Evolutionary conservation across 2,113 vertebrate species (phyloP).

Genomic region (Plecturocebus donacophilus): DNA sequence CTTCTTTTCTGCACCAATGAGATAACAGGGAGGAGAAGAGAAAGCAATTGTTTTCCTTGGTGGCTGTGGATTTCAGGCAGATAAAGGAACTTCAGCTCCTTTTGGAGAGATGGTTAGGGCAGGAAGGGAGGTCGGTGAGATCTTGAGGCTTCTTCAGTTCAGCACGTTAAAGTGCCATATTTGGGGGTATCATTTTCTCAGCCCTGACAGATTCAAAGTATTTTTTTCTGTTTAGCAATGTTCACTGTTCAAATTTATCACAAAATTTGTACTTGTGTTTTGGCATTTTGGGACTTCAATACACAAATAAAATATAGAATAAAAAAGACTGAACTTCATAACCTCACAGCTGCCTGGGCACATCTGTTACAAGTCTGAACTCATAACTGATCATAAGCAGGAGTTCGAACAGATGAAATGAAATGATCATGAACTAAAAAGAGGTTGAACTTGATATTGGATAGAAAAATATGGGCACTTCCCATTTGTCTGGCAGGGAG

Average conservation of each 20-base stretch:
- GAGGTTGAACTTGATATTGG: accelerated
- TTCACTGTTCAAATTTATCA: neutral
- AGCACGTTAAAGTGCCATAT: neutral
- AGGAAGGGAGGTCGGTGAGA: neutral
- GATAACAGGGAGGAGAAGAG: neutral
- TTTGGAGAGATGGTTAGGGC: neutral
- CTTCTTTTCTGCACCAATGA: neutral
- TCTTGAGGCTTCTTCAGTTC: neutral
- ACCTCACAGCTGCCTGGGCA: neutral
- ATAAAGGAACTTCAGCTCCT: neutral
- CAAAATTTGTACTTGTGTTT: neutral
- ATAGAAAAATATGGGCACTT: neutral
- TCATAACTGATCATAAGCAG: neutral
- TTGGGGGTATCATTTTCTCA: neutral
- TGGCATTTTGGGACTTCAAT: neutral
- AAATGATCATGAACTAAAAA: neutral
- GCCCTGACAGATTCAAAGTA: neutral
- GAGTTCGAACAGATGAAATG: neutral
- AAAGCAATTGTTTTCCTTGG: neutral
- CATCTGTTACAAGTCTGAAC: neutral
- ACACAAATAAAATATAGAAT: neutral
- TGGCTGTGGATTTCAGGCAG: neutral
- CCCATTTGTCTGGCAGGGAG: neutral
- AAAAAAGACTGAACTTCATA: neutral
- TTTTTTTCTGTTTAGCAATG: neutral